A percentile compares a stretch with the other conserved stretches of the same genome.
phyloP scores from a whole-genome alignment of 2,797 vertebrate genomes.

The Manis javanica region DNA sequence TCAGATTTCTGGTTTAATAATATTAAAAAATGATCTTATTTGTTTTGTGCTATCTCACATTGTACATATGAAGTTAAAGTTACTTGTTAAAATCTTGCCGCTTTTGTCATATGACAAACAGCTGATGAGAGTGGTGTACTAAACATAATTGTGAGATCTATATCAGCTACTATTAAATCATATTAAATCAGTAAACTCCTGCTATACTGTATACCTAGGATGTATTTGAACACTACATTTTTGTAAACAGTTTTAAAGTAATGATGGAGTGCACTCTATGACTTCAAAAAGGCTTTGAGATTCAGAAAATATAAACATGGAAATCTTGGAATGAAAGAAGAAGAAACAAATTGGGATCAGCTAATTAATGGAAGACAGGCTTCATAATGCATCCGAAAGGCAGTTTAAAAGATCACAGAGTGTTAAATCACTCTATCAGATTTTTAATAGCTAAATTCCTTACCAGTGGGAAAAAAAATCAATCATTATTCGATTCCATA shows the following conservation, averaged over 20 bases:
- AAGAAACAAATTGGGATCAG: neutral
- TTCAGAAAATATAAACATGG: neutral
- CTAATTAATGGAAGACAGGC: neutral
- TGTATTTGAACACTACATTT: neutral
- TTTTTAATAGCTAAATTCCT: neutral
- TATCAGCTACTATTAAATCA: constrained; percentile 21
- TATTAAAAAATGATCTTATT: neutral
- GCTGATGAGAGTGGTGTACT: neutral
- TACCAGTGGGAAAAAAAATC: neutral
- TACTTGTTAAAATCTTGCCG: neutral
- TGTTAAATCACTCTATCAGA: neutral
- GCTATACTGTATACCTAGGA: neutral
- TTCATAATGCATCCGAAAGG: neutral
- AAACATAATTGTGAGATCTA: neutral
- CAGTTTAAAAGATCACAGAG: neutral
- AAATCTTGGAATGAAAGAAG: neutral
- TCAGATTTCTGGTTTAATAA: constrained; percentile 54
- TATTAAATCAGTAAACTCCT: neutral
- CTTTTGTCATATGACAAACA: neutral
- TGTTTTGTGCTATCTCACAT: neutral
- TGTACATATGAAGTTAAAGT: neutral
- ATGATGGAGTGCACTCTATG: neutral
- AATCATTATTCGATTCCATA: neutral
- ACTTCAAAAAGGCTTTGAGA: neutral
- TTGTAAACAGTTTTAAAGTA: constrained; percentile 24